phyloP scores from a whole-genome alignment of 2,888 invertebrate species.

The Thymelicus lineola region DNA sequence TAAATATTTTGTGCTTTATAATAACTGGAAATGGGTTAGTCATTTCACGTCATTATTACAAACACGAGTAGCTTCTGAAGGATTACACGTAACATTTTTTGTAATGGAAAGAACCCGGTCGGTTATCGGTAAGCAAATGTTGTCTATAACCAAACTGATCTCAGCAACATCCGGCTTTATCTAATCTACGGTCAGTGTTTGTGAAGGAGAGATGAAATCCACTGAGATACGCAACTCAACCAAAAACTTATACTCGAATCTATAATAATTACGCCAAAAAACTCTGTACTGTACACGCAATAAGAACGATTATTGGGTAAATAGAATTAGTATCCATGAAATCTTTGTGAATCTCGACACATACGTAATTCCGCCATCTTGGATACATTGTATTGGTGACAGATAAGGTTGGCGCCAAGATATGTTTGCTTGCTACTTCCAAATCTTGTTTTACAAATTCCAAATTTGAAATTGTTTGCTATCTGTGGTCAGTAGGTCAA shows the following conservation, averaged over 20 bases:
- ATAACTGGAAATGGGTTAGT: too few relatives aligned
- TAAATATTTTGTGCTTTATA: too few relatives aligned
- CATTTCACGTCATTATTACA: conserved; percentile 7
- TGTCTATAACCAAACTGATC: conserved; percentile 44
- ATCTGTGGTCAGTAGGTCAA: conserved; percentile 32
- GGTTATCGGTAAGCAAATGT: conserved; percentile 50
- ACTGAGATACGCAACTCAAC: conserved; percentile 62
- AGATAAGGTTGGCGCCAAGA: conserved; percentile 31
- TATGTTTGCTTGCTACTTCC: conserved; percentile 20
- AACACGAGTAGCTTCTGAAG: conserved; percentile 17
- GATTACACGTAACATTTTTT: conserved; percentile 34
- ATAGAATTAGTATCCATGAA: neutral
- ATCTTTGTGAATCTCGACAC: conserved; percentile 13
- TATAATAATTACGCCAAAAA: conserved; percentile 1
- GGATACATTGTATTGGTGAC: conserved; percentile 21
- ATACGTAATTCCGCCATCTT: conserved; percentile 25
- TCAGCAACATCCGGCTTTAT: conserved; percentile 77
- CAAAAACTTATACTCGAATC: neutral
- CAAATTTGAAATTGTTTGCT: conserved; percentile 9
- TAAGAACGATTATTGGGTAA: conserved; percentile 22
- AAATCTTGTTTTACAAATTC: conserved; percentile 24
- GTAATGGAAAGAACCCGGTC: conserved; percentile 40
- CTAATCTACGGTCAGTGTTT: conserved; percentile 83
- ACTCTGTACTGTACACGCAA: conserved; percentile 1
- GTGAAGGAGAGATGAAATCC: conserved; percentile 63